phyloP scores from a whole-genome alignment of 2,113 vertebrate genomes.

The Cygnus buccinator region DNA sequence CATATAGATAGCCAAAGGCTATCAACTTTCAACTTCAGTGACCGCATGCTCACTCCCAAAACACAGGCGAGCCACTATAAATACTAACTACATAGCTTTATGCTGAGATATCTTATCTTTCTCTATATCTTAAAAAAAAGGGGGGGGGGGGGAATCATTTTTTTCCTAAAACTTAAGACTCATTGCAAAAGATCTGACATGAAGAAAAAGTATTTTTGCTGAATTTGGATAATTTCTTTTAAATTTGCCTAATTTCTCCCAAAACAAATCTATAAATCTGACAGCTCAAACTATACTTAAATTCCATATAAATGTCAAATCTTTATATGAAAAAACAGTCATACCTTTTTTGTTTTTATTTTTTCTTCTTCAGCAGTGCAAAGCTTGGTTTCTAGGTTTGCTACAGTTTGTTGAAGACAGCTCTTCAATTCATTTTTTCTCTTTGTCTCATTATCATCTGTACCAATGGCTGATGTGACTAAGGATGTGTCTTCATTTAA shows the following conservation, averaged over 20 bases:
- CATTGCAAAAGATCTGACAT: not conserved
- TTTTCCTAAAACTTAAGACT: not conserved
- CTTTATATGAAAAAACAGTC: not conserved
- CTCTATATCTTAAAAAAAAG: too few species aligned
- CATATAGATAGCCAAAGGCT: not conserved
- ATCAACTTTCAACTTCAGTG: not conserved
- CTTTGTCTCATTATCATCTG: constrained; percentile 14
- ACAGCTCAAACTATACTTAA: not conserved
- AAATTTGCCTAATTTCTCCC: too few species aligned
- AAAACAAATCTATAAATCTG: not conserved
- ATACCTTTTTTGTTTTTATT: constrained; percentile 77
- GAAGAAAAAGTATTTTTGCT: not conserved
- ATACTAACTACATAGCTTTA: not conserved
- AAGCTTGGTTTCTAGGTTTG: constrained; percentile 75
- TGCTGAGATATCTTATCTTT: not conserved
- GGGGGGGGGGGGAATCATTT: too few species aligned
- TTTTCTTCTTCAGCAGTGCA: constrained; percentile 80
- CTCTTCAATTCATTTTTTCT: constrained; percentile 28
- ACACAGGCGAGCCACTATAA: not conserved
- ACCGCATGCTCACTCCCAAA: not conserved
- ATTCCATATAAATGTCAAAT: not conserved
- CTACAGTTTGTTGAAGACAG: constrained; percentile 69
- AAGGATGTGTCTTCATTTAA: constrained; percentile 44
- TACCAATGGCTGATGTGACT: not conserved
- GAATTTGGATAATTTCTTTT: not conserved